Evolutionary conservation across 2,888 invertebrate genomes (phyloP).

Genomic region (Andrena marginata): DNA sequence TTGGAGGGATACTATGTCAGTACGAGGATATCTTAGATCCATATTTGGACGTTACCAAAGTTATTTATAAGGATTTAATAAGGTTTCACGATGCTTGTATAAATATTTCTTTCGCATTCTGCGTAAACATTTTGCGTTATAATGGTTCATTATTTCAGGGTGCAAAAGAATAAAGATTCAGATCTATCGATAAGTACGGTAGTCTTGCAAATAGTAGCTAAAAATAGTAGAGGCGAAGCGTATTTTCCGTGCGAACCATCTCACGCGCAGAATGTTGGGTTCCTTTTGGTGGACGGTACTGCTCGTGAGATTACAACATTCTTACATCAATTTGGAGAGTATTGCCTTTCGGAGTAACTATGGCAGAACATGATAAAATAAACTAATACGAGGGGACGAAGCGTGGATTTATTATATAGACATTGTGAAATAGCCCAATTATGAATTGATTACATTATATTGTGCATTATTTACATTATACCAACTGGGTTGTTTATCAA

Average conservation of each 20-base stretch:
- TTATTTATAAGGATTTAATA: constrained; percentile 87
- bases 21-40: constrained; percentile 86
- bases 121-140: neutral
- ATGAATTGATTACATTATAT: constrained; percentile 17
- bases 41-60: constrained; percentile 86
- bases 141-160: constrained; percentile 73
- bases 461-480: constrained; percentile 52
- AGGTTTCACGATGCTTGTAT: constrained; percentile 74
- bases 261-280: constrained; percentile 85
- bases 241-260: constrained; percentile 79
- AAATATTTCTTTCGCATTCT: neutral
- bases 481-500: neutral
- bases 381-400: neutral
- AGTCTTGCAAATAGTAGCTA: constrained; percentile 80
- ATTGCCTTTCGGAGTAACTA: constrained; percentile 27
- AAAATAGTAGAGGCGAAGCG: constrained; percentile 70
- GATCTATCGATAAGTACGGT: constrained; percentile 78
- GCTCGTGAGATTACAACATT: constrained; percentile 77
- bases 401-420: constrained; percentile 28
- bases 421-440: constrained; percentile 15
- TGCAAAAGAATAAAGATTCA: constrained; percentile 72
- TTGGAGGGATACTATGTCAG: constrained; percentile 87
- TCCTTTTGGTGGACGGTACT: constrained; percentile 85
- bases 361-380: neutral
- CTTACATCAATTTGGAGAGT: constrained; percentile 76